A percentile compares a stretch with the other conserved stretches of the same genome.
phyloP scores from a whole-genome alignment of 2,888 invertebrate species.

The Odontocolon sp. region DNA sequence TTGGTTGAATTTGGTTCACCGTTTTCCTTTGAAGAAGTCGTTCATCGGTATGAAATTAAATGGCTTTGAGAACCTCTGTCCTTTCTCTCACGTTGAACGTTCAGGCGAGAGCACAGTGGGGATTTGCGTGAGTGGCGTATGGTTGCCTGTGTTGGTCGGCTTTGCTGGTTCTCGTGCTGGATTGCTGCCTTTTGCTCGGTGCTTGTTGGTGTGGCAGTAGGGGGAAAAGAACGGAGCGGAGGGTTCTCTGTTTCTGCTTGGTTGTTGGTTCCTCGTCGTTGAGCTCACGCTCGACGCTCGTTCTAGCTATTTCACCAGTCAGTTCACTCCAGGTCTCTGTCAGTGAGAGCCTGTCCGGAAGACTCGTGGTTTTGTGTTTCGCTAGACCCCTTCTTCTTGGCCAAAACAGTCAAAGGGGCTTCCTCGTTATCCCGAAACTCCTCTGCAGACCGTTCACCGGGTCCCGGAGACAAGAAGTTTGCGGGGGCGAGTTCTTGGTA shows the following conservation, averaged over 20 bases:
- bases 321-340: conserved; percentile 57
- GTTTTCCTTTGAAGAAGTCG: background rate
- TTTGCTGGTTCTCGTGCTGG: conserved; percentile 29
- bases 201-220: background rate
- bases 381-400: too few species aligned
- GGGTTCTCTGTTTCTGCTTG: conserved; percentile 44
- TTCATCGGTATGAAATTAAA: background rate
- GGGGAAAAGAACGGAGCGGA: conserved; percentile 36
- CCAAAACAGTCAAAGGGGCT: too few species aligned
- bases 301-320: conserved; percentile 55
- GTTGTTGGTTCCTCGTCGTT: conserved; percentile 43
- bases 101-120: conserved; percentile 51
- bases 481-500: too few species aligned
- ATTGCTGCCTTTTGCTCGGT: conserved; percentile 6
- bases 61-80: conserved; percentile 76
- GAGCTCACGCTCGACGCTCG: conserved; percentile 49
- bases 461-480: too few species aligned
- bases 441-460: background rate
- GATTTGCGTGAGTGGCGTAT: conserved; percentile 61
- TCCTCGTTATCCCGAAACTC: too few species aligned
- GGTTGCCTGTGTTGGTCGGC: background rate
- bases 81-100: conserved; percentile 74
- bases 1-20: background rate
- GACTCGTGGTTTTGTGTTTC: conserved; percentile 38
- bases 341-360: conserved; percentile 38